Percentiles rank a stretch among this genome's conserved stretches.
These are phyloP conservation scores for Epinephelus fuscoguttatus DNA, from an alignment of 2,113 vertebrate species.

Conservation along the genomic window DNA sequence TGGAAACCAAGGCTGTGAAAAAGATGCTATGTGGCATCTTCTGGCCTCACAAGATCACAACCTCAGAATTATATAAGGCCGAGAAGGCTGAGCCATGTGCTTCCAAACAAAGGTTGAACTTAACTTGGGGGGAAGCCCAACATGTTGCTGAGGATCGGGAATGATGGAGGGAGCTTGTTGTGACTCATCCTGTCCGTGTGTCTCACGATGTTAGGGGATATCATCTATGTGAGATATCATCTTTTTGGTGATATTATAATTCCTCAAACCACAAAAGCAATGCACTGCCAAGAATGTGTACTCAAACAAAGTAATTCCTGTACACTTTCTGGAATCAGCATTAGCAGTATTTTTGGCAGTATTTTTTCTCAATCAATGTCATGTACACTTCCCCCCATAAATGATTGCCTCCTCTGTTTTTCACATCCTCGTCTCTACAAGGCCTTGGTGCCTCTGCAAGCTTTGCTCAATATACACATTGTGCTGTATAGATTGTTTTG, in stretches of 20 bases:
- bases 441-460: background rate
- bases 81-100: background rate
- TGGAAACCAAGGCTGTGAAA: background rate
- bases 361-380: background rate
- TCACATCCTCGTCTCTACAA: background rate
- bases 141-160: too few relatives aligned
- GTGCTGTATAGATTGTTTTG: constrained; percentile 10
- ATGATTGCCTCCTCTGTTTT: background rate
- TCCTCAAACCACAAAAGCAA: too few relatives aligned
- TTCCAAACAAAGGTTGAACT: background rate
- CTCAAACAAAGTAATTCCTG: background rate
- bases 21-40: background rate
- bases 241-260: too few relatives aligned
- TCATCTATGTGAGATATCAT: too few relatives aligned
- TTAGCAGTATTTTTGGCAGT: too few relatives aligned
- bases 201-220: too few relatives aligned
- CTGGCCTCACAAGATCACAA: background rate
- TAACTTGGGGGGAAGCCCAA: too few relatives aligned
- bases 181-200: too few relatives aligned
- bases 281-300: too few relatives aligned
- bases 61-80: background rate
- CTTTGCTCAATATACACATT: constrained; percentile 5
- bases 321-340: background rate
- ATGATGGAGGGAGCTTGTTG: too few relatives aligned
- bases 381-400: background rate